Percentiles rank a stretch among this genome's conserved stretches.
Conservation (phyloP, 2,797 vertebrate genomes). For the Cirrhinus molitorella region DNA sequence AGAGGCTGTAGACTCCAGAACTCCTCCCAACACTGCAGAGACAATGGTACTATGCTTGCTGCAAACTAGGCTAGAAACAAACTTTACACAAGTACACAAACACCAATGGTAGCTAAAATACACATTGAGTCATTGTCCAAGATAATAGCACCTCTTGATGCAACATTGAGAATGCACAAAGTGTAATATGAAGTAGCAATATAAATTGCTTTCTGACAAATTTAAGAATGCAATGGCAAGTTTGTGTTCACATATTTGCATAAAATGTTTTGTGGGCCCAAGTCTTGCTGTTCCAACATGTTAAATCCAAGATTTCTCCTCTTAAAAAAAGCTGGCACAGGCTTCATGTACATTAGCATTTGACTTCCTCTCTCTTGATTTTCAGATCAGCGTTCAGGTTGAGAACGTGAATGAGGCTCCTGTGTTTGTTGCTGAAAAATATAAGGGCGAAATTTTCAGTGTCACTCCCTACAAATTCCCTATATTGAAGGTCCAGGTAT, state of each 20-base stretch:
- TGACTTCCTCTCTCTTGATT: neutral
- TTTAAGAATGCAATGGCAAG: neutral
- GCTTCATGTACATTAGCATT: neutral
- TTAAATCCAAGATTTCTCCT: neutral
- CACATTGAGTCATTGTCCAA: neutral
- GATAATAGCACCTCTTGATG: neutral
- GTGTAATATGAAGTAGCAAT: too few species aligned
- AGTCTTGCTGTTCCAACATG: neutral
- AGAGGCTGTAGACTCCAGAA: slow-evolving; percentile 76
- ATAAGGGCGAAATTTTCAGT: slow-evolving; percentile 72
- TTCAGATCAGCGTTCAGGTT: slow-evolving; percentile 78
- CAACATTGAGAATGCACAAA: neutral
- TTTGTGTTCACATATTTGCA: neutral
- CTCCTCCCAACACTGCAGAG: slow-evolving; percentile 74
- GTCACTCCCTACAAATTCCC: slow-evolving; percentile 73
- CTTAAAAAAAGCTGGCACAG: neutral
- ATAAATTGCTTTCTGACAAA: neutral
- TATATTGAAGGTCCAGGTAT: slow-evolving; percentile 77
- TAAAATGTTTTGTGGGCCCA: neutral
- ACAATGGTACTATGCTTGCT: slow-evolving; percentile 69
- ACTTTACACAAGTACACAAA: neutral
- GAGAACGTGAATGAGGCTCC: slow-evolving; percentile 79
- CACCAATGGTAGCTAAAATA: neutral
- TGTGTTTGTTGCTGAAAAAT: slow-evolving; percentile 64
- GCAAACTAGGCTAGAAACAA: neutral